Conservation (phyloP, 2,113 vertebrate species). For the Dolichotis patagonum region DNA sequence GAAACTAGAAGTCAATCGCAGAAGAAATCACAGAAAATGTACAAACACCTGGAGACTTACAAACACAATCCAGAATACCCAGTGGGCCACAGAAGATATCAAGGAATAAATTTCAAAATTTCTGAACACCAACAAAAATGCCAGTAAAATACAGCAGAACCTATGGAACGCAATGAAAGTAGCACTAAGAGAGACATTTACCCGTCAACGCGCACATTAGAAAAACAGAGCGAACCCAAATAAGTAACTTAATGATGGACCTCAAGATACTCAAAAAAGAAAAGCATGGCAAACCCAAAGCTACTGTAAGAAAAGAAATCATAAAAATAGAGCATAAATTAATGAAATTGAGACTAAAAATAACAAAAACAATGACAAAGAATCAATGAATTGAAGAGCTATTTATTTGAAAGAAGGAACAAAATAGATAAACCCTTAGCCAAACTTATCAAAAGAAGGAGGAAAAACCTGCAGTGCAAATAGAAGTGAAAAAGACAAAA, state of each 20-base stretch:
- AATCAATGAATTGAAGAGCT: not conserved
- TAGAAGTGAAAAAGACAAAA: not conserved
- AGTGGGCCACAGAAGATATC: not conserved
- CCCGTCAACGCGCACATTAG: not conserved
- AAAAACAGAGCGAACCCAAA: not conserved
- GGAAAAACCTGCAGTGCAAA: not conserved
- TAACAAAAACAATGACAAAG: not conserved
- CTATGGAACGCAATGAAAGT: not conserved
- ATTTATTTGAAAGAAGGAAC: not conserved
- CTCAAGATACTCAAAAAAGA: not conserved
- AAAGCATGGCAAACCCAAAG: not conserved
- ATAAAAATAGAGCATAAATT: not conserved
- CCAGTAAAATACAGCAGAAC: not conserved
- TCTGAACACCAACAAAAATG: not conserved
- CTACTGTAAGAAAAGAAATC: not conserved
- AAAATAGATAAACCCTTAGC: not conserved
- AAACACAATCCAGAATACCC: not conserved
- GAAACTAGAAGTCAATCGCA: not conserved
- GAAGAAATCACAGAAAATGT: not conserved
- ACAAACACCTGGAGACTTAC: not conserved
- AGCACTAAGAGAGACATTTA: not conserved
- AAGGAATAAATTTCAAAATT: not conserved
- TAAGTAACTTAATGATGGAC: not conserved
- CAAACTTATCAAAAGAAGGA: not conserved
- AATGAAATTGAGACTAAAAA: not conserved